phyloP scores from a whole-genome alignment of 2,113 vertebrate genomes.

The Syngnathus scovelli region DNA sequence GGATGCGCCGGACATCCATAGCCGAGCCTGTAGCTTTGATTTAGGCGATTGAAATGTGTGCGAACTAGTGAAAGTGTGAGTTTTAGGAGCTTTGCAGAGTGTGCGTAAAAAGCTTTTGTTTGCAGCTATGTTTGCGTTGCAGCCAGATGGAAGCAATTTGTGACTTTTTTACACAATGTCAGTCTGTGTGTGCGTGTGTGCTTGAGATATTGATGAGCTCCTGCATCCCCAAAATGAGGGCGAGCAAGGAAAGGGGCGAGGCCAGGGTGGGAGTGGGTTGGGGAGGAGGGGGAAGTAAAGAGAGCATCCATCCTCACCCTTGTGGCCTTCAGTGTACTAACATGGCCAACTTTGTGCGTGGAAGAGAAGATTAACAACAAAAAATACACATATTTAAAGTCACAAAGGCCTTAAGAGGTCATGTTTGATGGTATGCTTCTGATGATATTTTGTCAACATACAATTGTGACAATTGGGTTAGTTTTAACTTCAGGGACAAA shows the following conservation, averaged over 20 bases:
- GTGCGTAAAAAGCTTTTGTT: slow-evolving; percentile 23
- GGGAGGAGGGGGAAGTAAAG: not conserved
- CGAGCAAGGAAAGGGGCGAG: slow-evolving; percentile 56
- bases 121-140: slow-evolving; percentile 12
- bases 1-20: slow-evolving; percentile 27
- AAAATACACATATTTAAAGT: not conserved
- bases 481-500: not conserved
- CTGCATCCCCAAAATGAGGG: slow-evolving; percentile 43
- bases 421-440: not conserved
- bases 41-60: not conserved
- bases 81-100: not conserved
- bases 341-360: not conserved
- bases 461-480: too few relatives aligned
- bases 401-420: not conserved
- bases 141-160: slow-evolving; percentile 42
- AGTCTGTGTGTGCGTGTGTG: slow-evolving; percentile 2
- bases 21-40: slow-evolving; percentile 7
- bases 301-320: slow-evolving; percentile 25
- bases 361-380: not conserved
- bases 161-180: slow-evolving; percentile 15
- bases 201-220: slow-evolving; percentile 35
- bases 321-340: slow-evolving; percentile 21
- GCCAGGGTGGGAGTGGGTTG: slow-evolving; percentile 13
- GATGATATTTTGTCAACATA: not conserved
- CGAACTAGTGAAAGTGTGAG: slow-evolving; percentile 11